Evolutionary conservation across 2,113 vertebrate species (phyloP), one percentile per base, ranked within the genome.

Genomic region (Gobio gobio): DNA sequence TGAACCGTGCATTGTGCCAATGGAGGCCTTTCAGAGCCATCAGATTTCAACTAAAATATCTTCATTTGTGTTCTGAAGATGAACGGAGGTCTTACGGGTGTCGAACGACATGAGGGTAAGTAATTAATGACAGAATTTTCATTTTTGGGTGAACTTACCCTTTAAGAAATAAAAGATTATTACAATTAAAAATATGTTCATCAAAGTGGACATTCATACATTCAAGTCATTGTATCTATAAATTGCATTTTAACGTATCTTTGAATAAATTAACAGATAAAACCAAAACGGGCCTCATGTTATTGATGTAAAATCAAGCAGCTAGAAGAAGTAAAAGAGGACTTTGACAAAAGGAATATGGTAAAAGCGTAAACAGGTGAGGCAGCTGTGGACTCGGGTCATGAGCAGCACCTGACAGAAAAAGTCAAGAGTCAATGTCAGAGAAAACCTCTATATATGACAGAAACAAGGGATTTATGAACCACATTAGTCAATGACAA

Each of bases 381-480:
- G 56, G 22, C 56, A 77, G 75, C 16, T 56, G 51, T 58, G 58
- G 43, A 18, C n/a, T 63, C n/a, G 5, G 36, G 45, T n/a, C 72
- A 51, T 26, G 40, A 49, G 45, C 8, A 51, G 26, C 24, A 68
- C 5, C 61, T 82, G 45, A 68, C 45, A 68, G 63, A 33, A 68
- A 82, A 4, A 79, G 56, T 16, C 47, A 47, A 47, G 6, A 33
- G 56, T n/a, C 54, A 24, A 3, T 10, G 4, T 45, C 13, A 61
- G 20, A 61, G 22, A 61, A 56, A 61, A 24, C 76, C 0, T 45
- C 7, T 54, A 45, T 20, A 24, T n/a, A 63, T 3, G 13, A 63
- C 54, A 63, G 29, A 78, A 58, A 77, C n/a, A 45, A 45, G 22
- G 45, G 29, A 64, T 80, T 64, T 2, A 64, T 40, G 51, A 81